These are phyloP conservation scores for Brachycybe producta DNA, from an alignment of 2,888 invertebrate species.

Conservation along the genomic window DNA sequence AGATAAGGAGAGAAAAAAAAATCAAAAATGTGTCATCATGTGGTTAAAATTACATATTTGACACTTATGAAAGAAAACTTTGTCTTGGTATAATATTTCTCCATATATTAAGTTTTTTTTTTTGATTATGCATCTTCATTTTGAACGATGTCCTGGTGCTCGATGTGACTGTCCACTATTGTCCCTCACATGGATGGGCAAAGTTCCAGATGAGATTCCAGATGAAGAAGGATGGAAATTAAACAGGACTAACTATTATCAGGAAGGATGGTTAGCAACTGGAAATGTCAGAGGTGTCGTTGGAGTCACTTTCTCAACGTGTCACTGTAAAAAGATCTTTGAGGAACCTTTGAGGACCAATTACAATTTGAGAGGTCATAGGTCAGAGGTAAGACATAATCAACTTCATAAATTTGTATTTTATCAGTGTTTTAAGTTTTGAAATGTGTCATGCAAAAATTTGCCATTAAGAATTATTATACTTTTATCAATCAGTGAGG, in stretches of 20 bases:
- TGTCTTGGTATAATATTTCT: no score
- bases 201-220: constrained; percentile 87
- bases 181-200: constrained; percentile 96
- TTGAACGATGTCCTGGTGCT: constrained; percentile 82
- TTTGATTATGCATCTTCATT: constrained; percentile 98
- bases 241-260: constrained; percentile 87
- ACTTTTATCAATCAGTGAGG: no score
- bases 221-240: constrained; percentile 95
- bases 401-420: neutral
- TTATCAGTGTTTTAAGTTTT: neutral
- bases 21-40: no score
- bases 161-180: constrained; percentile 90
- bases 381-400: constrained; percentile 63
- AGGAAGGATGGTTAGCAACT: constrained; percentile 94
- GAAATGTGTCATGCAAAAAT: neutral
- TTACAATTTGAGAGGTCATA: constrained; percentile 91
- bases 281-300: constrained; percentile 89
- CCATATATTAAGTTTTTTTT: no score
- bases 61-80: no score
- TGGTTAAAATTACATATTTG: no score
- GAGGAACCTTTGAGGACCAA: constrained; percentile 73
- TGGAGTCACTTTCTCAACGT: constrained; percentile 91
- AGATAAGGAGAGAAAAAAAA: no score
- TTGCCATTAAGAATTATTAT: no score
- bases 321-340: constrained; percentile 67